A percentile compares a stretch with the other conserved stretches of the same genome.
These are phyloP conservation scores for Helleia helle DNA, from an alignment of 2,888 invertebrate species.

Conservation along the genomic window DNA sequence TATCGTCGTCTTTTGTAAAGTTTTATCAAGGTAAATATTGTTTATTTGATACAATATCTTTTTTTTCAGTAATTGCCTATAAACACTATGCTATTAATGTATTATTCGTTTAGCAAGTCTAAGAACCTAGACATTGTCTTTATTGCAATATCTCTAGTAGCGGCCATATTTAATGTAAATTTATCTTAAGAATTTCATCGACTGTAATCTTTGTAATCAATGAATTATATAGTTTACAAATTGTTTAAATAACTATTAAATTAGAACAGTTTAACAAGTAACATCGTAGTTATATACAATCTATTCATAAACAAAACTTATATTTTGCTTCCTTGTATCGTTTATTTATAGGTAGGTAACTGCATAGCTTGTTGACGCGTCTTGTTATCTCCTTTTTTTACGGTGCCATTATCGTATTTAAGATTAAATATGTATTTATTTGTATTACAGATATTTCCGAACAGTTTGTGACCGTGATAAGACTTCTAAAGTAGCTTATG, in stretches of 20 bases:
- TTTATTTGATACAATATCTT: conserved; percentile 17
- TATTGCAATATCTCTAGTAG: too few relatives aligned
- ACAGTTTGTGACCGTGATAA: conserved; percentile 68
- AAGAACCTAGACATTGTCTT: too few relatives aligned
- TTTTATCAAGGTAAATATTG: conserved; percentile 60
- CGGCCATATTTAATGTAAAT: conserved; percentile 61
- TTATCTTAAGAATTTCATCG: conserved; percentile 44
- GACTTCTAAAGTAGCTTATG: conserved; percentile 58
- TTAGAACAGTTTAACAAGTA: neutral
- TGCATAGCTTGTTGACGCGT: conserved; percentile 62
- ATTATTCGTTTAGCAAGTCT: too few relatives aligned
- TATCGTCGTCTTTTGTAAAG: conserved; percentile 70
- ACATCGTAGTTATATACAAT: conserved; percentile 5
- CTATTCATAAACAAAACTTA: conserved; percentile 13
- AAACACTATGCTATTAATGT: too few relatives aligned
- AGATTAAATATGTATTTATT: conserved; percentile 24
- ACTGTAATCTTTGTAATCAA: conserved; percentile 40
- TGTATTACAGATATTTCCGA: conserved; percentile 64
- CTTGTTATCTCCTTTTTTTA: conserved; percentile 30
- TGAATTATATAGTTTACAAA: conserved; percentile 17
- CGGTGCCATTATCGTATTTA: conserved; percentile 23
- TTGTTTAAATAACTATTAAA: neutral
- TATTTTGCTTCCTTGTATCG: conserved; percentile 11
- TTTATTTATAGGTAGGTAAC: conserved; percentile 15
- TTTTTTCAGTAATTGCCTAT: too few relatives aligned